Base-by-base conservation (phyloP, 2,888 invertebrate species). In the Busseola fusca region DNA sequence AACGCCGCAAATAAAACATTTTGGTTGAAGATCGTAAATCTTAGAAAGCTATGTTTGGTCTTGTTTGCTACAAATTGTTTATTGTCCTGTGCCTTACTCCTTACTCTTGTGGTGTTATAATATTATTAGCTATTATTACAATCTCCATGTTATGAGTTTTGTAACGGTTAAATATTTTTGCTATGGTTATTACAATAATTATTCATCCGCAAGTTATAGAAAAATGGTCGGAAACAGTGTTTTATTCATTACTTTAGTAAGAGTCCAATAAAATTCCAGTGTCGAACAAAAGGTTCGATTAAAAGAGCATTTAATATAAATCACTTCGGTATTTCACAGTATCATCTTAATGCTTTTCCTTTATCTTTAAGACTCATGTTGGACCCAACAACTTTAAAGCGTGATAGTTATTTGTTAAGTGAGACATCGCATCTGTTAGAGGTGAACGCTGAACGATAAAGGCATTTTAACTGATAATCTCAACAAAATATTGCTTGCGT, bases 391-490 rank as follows among this genome's bases (percentile, higher is more conserved):
- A 84, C 85, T 87, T 89, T 88, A 92, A 91, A 91, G 89, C 90
- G 89, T 92, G 90, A 92, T 92, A 89, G 88, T 92, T 91, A 91
- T 92, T 93, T 93, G 91, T 92, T 90, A 93, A 93, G 90, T 93
- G 91, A 93, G 93, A 93, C 92, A 89, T 93, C 85, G 89, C 88
- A 91, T 92, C 90, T 89, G 89, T 92, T 91, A 90, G 86, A 87
- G 82, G 83, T 84, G 88, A 89, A 89, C 87, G 89, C 88, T 91
- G 88, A 91, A 90, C 90, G 91, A 91, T 91, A 91, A 93, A 92
- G 90, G 89, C 86, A 86, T 92, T 93, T 91, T 90, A 86, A 90
- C 85, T 92, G 93, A 94, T 95, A 93, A 94, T 95, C 93, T 91
- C 85, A 76, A 91, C 89, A 88, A 94, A 93, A 93, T 94, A 95